Evolutionary conservation across 2,888 invertebrate genomes (phyloP).

Genomic region (Spisula solida): DNA sequence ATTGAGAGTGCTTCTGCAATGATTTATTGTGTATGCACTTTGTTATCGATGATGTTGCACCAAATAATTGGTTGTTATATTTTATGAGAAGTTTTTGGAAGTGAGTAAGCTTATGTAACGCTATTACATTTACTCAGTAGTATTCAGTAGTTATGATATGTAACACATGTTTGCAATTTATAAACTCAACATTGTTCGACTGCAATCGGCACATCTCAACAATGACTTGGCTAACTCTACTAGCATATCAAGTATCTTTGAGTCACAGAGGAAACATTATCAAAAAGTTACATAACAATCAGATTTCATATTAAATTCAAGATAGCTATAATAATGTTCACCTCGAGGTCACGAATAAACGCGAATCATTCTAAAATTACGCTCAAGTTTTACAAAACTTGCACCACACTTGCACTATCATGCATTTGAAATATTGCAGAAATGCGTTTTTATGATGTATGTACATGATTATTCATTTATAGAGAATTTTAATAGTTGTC

Average conservation of each 20-base stretch:
- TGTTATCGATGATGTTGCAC: not conserved
- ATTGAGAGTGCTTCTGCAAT: not conserved
- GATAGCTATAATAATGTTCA: not conserved
- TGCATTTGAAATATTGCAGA: not conserved
- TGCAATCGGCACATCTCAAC: not conserved
- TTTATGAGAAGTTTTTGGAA: not conserved
- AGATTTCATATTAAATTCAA: not conserved
- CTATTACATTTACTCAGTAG: not conserved
- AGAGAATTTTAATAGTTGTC: slow-evolving; percentile 5
- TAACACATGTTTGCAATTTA: not conserved
- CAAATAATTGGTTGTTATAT: not conserved
- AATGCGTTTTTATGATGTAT: not conserved
- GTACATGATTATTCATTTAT: not conserved
- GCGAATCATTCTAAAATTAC: not conserved
- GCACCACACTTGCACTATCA: not conserved
- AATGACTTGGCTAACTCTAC: not conserved
- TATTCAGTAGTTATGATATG: not conserved
- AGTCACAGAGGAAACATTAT: not conserved
- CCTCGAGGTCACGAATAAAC: not conserved
- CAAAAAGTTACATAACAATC: not conserved
- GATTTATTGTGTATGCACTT: not conserved
- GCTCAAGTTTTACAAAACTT: not conserved
- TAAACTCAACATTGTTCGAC: not conserved
- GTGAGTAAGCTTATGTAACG: not conserved
- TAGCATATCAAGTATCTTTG: not conserved